Conservation (phyloP, 2,888 invertebrate species). For the Stomorhina lunata region DNA sequence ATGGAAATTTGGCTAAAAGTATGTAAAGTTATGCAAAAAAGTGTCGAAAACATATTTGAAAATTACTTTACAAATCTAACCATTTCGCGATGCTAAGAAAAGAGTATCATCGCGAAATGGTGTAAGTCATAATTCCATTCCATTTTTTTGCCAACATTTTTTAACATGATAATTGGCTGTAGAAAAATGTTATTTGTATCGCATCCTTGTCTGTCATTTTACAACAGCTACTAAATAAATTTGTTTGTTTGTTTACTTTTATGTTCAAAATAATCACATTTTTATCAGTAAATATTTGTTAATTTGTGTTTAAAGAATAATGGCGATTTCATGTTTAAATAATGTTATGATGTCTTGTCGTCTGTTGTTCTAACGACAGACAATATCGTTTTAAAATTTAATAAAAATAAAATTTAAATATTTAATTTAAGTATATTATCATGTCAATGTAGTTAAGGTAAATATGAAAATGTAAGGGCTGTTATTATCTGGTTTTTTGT, state of each 20-base stretch:
- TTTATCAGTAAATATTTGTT: slow-evolving; percentile 57
- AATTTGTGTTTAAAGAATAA: slow-evolving; percentile 45
- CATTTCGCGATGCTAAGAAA: too few species aligned
- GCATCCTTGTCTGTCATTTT: slow-evolving; percentile 24
- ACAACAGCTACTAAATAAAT: neutral
- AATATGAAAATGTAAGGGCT: too few species aligned
- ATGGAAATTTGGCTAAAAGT: too few species aligned
- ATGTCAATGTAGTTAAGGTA: slow-evolving; percentile 32
- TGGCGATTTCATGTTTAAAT: slow-evolving; percentile 42
- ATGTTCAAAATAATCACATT: slow-evolving; percentile 39
- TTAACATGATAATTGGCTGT: slow-evolving; percentile 39
- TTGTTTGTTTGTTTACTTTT: neutral
- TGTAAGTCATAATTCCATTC: neutral
- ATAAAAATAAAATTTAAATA: slow-evolving; percentile 21
- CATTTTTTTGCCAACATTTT: neutral
- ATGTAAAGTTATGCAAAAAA: too few species aligned
- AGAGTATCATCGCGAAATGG: neutral
- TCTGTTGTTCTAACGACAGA: neutral
- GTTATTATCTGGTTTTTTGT: too few species aligned
- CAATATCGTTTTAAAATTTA: neutral
- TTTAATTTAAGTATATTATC: slow-evolving; percentile 49
- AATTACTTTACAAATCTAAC: too few species aligned
- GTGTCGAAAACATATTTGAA: too few species aligned
- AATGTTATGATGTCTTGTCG: neutral
- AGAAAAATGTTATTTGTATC: neutral